Conservation (phyloP, 2,888 invertebrate genomes). For the Penaeus monodon region DNA sequence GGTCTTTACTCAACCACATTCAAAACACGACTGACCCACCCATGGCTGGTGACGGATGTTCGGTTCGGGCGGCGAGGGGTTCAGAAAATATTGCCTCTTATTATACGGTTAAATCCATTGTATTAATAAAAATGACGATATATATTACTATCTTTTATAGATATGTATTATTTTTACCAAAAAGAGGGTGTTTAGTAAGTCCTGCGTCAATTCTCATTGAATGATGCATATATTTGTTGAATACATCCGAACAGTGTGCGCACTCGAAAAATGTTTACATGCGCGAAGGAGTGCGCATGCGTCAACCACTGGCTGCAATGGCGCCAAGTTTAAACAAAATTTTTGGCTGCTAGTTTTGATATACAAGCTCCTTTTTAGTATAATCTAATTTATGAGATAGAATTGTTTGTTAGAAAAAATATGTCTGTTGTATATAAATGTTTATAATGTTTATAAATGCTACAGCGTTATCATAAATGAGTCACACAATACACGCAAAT, state of each 20-base stretch:
- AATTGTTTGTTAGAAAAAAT: too few relatives aligned
- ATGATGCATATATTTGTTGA: not conserved
- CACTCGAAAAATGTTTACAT: conserved; percentile 7
- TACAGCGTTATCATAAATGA: too few relatives aligned
- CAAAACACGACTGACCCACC: conserved; percentile 29
- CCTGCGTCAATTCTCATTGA: not conserved
- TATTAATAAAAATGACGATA: too few relatives aligned
- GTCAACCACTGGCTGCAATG: not conserved
- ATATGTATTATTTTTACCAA: not conserved
- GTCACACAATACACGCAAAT: too few relatives aligned
- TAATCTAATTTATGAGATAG: too few relatives aligned
- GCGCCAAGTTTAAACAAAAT: not conserved
- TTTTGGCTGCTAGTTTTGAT: not conserved
- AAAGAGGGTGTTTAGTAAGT: not conserved
- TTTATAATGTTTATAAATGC: too few relatives aligned
- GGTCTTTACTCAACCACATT: not conserved
- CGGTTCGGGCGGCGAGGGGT: too few relatives aligned
- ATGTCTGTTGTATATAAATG: too few relatives aligned
- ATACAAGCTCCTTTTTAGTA: too few relatives aligned
- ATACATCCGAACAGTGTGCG: not conserved
- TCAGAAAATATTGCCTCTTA: too few relatives aligned
- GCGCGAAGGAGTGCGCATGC: conserved; percentile 11
- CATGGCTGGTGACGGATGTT: not conserved
- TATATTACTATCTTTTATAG: not conserved
- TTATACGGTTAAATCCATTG: too few relatives aligned